Evolutionary conservation across 2,888 invertebrate genomes (phyloP), one percentile per base, ranked within the genome.

Genomic region (Hyles lineata): DNA sequence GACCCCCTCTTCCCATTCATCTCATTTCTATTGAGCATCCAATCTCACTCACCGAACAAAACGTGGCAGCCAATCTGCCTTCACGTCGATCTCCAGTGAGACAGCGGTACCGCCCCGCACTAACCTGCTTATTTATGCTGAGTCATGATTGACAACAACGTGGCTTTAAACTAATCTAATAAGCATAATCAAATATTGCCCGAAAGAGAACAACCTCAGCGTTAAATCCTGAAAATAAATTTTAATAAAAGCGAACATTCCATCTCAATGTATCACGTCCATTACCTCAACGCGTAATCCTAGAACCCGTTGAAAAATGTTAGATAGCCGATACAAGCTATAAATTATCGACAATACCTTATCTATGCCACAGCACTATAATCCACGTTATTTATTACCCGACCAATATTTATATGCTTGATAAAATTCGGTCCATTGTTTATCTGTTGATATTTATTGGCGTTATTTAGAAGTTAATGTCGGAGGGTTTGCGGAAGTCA

Each of bases 381-480:
- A 67, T 67, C 67, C 43, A 50, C 7, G 67, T 67, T 67, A 67
- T 67, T 67, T 67, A 67, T 67, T 50, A 23, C 67, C 23, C 50
- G 11, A 25, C 67, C 23, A 67, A 23, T 50, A 50, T 67, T 67
- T 67, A 67, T 67, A 50, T 50, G 67, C 43, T 50, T 67, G 67
- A 67, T 67, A 67, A 67, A 67, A 67, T 67, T 63, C 32, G 23
- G 23, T 67, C 67, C 67, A 43, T 67, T 67, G 67, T 50, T 67
- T 67, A 67, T 67, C 67, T 67, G 23, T 67, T 50, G 35, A 50
- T 67, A 67, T 67, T 67, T 67, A 67, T 67, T 67, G 67, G 50
- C 21, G 5, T 23, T 67, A 63, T 63, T 63, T 21, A 67, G 67
- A 35, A 35, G n/a, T 63, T 21, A 63, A 43, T 63, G n/a, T 0